These are phyloP conservation scores for Eupsilia transversa DNA, from an alignment of 2,888 invertebrate genomes.

Conservation along the genomic window DNA sequence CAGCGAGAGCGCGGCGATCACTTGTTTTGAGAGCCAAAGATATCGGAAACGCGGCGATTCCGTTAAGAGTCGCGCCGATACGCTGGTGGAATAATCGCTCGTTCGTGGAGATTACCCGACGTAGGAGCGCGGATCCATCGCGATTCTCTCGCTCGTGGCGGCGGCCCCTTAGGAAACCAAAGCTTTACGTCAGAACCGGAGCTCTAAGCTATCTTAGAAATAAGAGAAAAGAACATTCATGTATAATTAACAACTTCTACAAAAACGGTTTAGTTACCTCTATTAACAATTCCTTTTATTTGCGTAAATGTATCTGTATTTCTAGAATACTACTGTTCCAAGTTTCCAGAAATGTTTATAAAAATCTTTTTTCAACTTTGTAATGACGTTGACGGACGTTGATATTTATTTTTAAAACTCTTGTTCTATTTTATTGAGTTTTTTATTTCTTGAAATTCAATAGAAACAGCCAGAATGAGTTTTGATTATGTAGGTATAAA, in stretches of 20 bases:
- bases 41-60: no score
- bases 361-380: constrained; percentile 43
- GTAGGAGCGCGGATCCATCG: no score
- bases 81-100: no score
- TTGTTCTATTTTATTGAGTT: not conserved
- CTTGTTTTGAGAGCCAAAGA: no score
- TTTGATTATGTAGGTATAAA: not conserved
- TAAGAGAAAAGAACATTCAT: not conserved
- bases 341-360: not conserved
- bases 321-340: not conserved
- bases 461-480: not conserved
- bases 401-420: constrained; percentile 6
- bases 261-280: not conserved
- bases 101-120: no score
- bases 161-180: no score
- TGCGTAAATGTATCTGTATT: constrained; percentile 20
- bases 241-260: no score
- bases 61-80: no score
- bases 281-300: not conserved
- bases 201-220: not conserved
- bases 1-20: no score
- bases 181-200: not conserved
- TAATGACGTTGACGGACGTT: constrained; percentile 28
- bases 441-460: constrained; percentile 11
- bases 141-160: no score